Evolutionary conservation across 2,113 vertebrate species (phyloP).

Genomic region (Perognathus longimembris): DNA sequence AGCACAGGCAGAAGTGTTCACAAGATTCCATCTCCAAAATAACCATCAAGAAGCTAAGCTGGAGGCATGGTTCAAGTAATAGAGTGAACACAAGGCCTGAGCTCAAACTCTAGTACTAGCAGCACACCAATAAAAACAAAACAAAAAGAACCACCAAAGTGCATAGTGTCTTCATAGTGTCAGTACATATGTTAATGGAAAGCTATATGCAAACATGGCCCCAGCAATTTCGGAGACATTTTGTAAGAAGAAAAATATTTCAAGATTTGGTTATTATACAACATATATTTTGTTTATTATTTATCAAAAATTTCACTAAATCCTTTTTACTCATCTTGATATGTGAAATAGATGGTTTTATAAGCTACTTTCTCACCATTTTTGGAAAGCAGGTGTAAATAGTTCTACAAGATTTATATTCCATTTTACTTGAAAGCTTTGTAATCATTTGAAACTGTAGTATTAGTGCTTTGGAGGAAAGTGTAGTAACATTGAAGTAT

Average conservation of each 20-base stretch:
- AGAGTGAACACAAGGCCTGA: no score
- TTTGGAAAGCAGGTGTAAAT: not conserved
- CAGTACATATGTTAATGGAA: not conserved
- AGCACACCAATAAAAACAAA: no score
- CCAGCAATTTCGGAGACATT: not conserved
- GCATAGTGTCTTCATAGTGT: not conserved
- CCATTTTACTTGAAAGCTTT: slow-evolving; percentile 2
- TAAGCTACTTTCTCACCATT: not conserved
- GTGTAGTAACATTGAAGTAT: not conserved
- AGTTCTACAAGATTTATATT: not conserved
- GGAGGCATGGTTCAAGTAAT: no score
- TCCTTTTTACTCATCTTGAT: not conserved
- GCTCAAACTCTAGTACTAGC: no score
- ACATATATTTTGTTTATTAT: not conserved
- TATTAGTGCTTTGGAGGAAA: not conserved
- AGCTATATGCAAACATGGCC: not conserved
- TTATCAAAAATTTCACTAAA: not conserved
- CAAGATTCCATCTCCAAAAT: no score
- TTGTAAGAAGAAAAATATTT: not conserved
- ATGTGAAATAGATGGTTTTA: not conserved
- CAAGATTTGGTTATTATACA: not conserved
- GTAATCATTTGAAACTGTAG: not conserved
- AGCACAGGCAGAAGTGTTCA: no score
- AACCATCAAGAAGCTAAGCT: no score
- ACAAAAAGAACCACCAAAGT: no score